A percentile compares a stretch with the other conserved stretches of the same genome.
Evolutionary conservation across 2,113 vertebrate genomes (phyloP).

Genomic region (Orcinus orca): DNA sequence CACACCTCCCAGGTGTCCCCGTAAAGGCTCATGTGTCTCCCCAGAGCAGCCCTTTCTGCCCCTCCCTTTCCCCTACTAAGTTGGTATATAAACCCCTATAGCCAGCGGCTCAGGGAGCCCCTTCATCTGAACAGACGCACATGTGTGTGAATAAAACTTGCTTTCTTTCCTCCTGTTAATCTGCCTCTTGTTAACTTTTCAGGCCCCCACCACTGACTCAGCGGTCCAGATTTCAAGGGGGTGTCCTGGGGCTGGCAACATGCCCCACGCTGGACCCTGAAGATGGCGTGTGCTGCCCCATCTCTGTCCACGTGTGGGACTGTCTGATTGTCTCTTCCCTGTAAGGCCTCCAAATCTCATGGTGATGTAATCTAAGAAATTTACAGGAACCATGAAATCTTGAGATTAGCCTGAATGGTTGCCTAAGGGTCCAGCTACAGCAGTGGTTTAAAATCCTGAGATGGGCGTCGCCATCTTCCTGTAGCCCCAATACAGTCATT

Average conservation of each 20-base stretch:
- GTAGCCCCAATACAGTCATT: not conserved
- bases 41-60: not conserved
- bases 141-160: fast-evolving
- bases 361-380: not conserved
- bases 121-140: not conserved
- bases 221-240: not conserved
- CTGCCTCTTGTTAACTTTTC: not conserved
- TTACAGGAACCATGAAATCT: not conserved
- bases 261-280: fast-evolving
- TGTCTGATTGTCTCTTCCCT: not conserved
- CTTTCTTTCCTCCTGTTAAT: not conserved
- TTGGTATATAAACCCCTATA: not conserved
- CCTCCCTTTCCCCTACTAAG: not conserved
- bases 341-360: not conserved
- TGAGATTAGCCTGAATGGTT: not conserved
- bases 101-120: not conserved
- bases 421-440: not conserved
- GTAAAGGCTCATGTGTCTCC: not conserved
- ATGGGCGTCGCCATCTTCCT: not conserved
- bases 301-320: fast-evolving
- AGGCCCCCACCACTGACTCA: not conserved
- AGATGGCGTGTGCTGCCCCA: not conserved
- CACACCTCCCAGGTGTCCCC: not conserved
- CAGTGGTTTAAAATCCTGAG: not conserved
- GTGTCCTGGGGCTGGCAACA: no score